Evolutionary conservation across 2,888 invertebrate species (phyloP), one percentile per base, ranked within the genome.

Genomic region (Hoplodrina ambigua): DNA sequence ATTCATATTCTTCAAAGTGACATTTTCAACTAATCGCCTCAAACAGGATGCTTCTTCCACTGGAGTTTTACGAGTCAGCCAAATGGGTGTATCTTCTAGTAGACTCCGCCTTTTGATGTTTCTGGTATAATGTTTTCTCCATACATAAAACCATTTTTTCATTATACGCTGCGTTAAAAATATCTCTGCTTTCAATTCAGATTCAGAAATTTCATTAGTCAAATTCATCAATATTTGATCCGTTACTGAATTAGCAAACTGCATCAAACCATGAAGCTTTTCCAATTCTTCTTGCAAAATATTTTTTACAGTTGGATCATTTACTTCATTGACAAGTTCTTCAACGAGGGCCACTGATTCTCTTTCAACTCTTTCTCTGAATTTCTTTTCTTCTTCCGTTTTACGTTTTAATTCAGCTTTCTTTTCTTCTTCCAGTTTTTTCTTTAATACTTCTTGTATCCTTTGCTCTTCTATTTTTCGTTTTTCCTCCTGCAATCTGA

Each of bases 61-160:
- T 19, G 94, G 92, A 37, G 93, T 93, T 72, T 90, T 89, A 25
- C 89, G 87, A 52, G 94, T 85, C 65, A 96, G 77, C 96, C 96
- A 96, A 52, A 95, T 91, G 8, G 96, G 96, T 4, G 96, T 95
- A 61, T 93, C 91, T 78, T 94, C 92, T 37, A 96, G 85, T 44
- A 95, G 86, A 61, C 76, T 88, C 57, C 96, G 87, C 76, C 95
- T 86, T 83, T 91, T 94, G 52, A 87, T 80, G 78, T 95, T 96
- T 77, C 92, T 90, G 4, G 83, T 61, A 53, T 90, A 91, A 59
- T 94, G 89, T 66, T 85, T 88, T 77, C 86, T 91, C 96, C 96
- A 96, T 54, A 92, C 80, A 77, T 82, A 52, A 80, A 92, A 94
- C 92, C 92, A 96, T 86, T 94, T 95, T 62, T 84, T 92, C 90